Percentiles rank a stretch among this genome's conserved stretches.
Evolutionary conservation across 2,797 vertebrate species (phyloP).

Genomic region (Catharus ustulatus): DNA sequence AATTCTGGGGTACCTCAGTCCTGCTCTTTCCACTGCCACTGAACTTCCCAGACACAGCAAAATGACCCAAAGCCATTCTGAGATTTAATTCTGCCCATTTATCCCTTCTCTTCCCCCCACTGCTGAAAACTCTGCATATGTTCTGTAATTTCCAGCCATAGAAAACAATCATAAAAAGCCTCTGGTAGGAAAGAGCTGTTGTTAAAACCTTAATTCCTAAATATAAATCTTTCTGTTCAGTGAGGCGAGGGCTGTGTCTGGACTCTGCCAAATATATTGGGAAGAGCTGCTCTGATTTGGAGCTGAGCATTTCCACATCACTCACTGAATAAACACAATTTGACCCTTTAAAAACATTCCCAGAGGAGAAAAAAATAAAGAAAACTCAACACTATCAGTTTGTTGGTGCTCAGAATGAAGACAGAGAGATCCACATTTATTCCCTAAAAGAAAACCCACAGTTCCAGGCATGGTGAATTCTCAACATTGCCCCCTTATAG

Average conservation of each 20-base stretch:
- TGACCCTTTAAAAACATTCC: neutral
- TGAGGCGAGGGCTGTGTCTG: neutral
- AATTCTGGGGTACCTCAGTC: conserved; percentile 22
- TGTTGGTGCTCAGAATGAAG: neutral
- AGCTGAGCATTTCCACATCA: neutral
- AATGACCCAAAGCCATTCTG: neutral
- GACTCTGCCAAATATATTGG: neutral
- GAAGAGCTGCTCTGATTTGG: neutral
- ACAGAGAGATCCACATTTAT: neutral
- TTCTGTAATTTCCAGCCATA: neutral
- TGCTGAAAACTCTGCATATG: neutral
- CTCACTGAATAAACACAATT: neutral
- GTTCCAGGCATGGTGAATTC: neutral
- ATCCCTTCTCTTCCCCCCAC: fast-evolving
- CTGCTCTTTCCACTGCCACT: neutral
- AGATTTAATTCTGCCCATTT: neutral
- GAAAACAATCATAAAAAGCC: neutral
- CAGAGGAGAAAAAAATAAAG: neutral
- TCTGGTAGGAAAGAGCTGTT: neutral
- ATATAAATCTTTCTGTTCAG: neutral
- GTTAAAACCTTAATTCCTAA: conserved; percentile 4
- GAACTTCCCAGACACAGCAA: neutral
- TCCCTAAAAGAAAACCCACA: neutral
- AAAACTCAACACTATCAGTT: neutral
- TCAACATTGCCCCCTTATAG: neutral